Evolutionary conservation across 2,888 invertebrate species (phyloP), one percentile per base, ranked within the genome.

Genomic region (Podotricha telesiphe): DNA sequence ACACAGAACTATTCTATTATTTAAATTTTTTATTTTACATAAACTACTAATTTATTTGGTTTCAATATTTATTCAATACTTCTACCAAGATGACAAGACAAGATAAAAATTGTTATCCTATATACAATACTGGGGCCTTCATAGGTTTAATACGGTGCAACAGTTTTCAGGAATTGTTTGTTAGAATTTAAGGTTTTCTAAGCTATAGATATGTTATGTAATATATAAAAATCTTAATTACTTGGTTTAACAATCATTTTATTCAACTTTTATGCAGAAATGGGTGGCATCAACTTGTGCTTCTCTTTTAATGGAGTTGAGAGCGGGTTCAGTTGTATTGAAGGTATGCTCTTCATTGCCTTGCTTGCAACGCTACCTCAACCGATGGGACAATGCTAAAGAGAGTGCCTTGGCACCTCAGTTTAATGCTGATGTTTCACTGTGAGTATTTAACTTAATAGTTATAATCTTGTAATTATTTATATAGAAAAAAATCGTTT

Each of bases 331-430:
- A 77, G 95, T 95, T 13, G 89, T 98, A 67, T 93, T 98, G 50
- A 96, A 97, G 78, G 95, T 98, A 75, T 98, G 98, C 83, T 93
- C 96, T 3, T 95, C 95, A 72, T 93, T 98, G 80, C 96, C 97
- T 0, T 93, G 93, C 82, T 92, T 88, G 73, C 94, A 85, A 86
- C 92, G 86, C 76, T 94, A 86, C 88, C 91, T 91, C 75, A 93
- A 82, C 79, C 92, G 82, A 82, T 94, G 90, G 94, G 93, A 86
- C 78, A 87, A 89, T 93, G 82, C 95, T 93, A 80, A 96, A 95
- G 82, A 97, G 94, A 86, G 94, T 91, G 70, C 95, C 94, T 71
- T 95, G 91, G 83, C 93, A 95, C 87, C 94, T 93, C 76, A 98
- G 95, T 90, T 97, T 96, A 73, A 95, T 95, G 82, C 95, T 94